Percentiles rank a stretch among this genome's conserved stretches.
These are phyloP conservation scores for Leiothrix lutea DNA, from an alignment of 2,113 vertebrate species.

Conservation along the genomic window DNA sequence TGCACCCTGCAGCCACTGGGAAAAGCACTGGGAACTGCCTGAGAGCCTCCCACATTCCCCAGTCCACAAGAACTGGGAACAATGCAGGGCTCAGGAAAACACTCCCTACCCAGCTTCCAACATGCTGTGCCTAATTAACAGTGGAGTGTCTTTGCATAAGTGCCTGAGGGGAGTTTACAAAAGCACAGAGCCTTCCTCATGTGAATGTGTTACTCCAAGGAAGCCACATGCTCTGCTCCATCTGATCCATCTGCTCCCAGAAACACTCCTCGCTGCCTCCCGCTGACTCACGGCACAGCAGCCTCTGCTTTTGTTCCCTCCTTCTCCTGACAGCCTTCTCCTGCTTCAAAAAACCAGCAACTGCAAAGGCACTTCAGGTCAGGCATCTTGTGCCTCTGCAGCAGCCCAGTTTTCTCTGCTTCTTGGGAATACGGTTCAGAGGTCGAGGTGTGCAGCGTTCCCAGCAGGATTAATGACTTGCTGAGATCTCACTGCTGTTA, in stretches of 20 bases:
- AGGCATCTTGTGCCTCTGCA: not conserved
- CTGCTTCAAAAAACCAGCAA: not conserved
- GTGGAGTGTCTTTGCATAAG: not conserved
- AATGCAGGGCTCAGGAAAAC: not conserved
- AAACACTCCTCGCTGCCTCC: not conserved
- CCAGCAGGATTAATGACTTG: not conserved
- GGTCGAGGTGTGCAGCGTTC: not conserved
- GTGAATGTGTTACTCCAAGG: not conserved
- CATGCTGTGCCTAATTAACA: not conserved
- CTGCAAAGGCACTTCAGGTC: not conserved
- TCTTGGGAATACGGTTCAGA: not conserved
- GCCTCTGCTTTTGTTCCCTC: not conserved
- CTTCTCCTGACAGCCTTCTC: not conserved
- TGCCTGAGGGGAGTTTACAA: not conserved
- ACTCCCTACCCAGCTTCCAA: not conserved
- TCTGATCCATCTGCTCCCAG: not conserved
- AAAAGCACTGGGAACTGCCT: not conserved
- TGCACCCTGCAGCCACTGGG: not conserved
- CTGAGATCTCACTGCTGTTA: not conserved
- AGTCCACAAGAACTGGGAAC: not conserved
- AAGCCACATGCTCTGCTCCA: not conserved
- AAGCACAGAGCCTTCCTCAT: not conserved
- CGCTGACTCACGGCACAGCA: not conserved
- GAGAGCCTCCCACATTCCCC: not conserved
- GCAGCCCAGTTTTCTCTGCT: not conserved